Conservation (phyloP, 2,888 invertebrate species). For the Caenorhabditis wallacei region DNA sequence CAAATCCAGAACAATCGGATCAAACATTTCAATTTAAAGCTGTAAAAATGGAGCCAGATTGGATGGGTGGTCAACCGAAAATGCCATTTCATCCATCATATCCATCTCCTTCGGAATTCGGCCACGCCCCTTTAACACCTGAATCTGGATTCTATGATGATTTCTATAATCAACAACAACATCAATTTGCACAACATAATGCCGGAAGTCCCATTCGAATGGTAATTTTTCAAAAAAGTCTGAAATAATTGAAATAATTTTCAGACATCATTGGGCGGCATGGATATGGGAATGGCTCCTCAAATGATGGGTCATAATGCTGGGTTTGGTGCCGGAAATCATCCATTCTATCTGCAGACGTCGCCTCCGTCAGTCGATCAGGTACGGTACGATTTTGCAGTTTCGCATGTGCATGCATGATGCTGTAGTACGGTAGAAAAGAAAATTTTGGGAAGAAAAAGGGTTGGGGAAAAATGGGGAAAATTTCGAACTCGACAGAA, state of each 20-base stretch:
- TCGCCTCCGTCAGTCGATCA: constrained; percentile 59
- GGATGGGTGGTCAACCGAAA: constrained; percentile 43
- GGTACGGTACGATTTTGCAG: constrained; percentile 17
- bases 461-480: no score
- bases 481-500: no score
- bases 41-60: constrained; percentile 50
- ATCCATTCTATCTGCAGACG: constrained; percentile 58
- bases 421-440: no score
- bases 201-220: constrained; percentile 52
- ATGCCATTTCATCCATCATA: constrained; percentile 61
- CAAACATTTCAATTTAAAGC: constrained; percentile 23
- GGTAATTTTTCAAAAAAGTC: constrained; percentile 16
- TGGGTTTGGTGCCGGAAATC: constrained; percentile 36
- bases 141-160: constrained; percentile 80
- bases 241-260: background rate
- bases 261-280: constrained; percentile 42
- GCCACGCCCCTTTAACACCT: constrained; percentile 74
- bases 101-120: constrained; percentile 77
- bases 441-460: no score
- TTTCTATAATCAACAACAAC: constrained; percentile 54
- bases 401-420: background rate
- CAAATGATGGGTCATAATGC: constrained; percentile 36
- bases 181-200: constrained; percentile 34
- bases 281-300: constrained; percentile 43
- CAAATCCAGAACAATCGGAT: constrained; percentile 18